phyloP scores from a whole-genome alignment of 2,113 vertebrate genomes.

The Malurus cyaneus region DNA sequence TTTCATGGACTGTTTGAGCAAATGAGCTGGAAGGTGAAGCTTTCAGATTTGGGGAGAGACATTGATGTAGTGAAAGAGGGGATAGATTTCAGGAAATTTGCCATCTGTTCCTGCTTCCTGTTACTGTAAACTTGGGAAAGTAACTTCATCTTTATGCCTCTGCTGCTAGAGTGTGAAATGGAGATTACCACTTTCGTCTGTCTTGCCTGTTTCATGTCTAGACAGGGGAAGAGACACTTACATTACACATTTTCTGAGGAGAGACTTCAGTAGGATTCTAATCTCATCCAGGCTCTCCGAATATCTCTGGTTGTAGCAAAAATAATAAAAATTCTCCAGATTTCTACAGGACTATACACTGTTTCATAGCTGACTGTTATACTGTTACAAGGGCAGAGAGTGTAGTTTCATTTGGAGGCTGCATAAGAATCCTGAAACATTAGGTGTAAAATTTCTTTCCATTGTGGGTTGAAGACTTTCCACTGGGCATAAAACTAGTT shows the following conservation, averaged over 20 bases:
- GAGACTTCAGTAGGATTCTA: background rate
- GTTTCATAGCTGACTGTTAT: background rate
- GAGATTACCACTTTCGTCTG: background rate
- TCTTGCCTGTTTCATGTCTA: background rate
- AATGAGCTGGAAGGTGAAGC: background rate
- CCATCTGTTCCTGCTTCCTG: background rate
- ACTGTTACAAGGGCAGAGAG: background rate
- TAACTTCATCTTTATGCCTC: background rate
- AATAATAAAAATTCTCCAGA: background rate
- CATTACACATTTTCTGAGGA: accelerated
- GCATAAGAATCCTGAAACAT: background rate
- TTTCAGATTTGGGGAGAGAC: background rate
- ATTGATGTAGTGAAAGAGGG: background rate
- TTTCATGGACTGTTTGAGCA: background rate
- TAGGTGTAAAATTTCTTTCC: background rate
- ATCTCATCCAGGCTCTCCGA: background rate
- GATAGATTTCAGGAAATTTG: background rate
- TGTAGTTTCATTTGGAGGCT: background rate
- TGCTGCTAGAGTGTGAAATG: background rate
- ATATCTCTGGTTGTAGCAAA: background rate
- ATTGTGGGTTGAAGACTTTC: background rate
- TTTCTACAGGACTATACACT: background rate
- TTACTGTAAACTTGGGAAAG: background rate
- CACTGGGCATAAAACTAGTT: background rate
- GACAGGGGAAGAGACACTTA: background rate